Evolutionary conservation across 2,797 vertebrate genomes (phyloP).

Genomic region (Perodicticus potto): DNA sequence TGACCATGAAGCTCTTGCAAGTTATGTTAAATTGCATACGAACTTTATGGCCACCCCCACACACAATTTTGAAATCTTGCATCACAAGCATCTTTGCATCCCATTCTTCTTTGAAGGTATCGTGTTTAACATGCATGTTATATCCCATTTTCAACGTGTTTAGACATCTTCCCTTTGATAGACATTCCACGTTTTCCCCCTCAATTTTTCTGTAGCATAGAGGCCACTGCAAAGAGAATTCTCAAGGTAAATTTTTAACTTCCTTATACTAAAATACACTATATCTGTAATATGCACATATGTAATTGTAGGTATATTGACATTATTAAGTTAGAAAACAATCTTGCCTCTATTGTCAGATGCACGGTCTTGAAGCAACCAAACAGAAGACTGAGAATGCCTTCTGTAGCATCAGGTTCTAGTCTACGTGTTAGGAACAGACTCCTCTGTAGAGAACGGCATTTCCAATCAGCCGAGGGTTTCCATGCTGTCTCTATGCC

Average conservation of each 20-base stretch:
- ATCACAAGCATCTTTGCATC: neutral
- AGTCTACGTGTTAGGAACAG: neutral
- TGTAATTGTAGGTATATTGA: neutral
- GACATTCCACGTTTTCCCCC: neutral
- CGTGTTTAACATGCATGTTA: neutral
- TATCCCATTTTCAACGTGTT: neutral
- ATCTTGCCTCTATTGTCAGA: neutral
- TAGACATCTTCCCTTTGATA: neutral
- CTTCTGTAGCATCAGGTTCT: neutral
- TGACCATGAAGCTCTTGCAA: too few relatives aligned
- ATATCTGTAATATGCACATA: neutral
- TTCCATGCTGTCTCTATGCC: neutral
- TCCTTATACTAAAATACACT: neutral
- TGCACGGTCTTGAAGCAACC: neutral
- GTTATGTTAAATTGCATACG: too few relatives aligned
- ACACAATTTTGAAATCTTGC: neutral
- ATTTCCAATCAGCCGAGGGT: neutral
- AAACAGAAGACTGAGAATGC: neutral
- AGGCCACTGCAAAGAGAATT: neutral
- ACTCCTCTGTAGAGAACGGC: neutral
- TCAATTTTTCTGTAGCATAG: neutral
- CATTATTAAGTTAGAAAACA: neutral
- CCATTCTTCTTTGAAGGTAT: slow-evolving; percentile 21
- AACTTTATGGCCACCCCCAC: too few relatives aligned
- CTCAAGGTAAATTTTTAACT: neutral